phyloP scores from a whole-genome alignment of 2,888 invertebrate species.

The Sinotaia quadrata region DNA sequence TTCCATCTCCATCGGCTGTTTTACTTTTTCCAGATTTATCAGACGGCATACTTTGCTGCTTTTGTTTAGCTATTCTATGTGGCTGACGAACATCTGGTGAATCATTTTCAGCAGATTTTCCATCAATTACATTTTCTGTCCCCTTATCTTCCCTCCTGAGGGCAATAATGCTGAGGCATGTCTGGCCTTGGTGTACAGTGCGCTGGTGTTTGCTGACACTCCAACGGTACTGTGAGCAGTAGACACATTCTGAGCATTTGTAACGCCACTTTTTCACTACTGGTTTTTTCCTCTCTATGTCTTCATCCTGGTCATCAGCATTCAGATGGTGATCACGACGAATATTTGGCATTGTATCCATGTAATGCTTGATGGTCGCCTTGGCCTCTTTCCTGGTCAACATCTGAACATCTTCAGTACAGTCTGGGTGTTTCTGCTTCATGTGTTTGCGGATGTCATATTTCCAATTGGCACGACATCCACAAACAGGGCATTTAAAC shows the following conservation, averaged over 20 bases:
- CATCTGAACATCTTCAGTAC: constrained; percentile 55
- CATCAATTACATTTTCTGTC: too few relatives aligned
- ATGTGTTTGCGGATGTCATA: constrained; percentile 71
- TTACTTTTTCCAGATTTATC: background rate
- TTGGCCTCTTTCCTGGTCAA: constrained; percentile 63
- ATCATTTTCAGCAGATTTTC: background rate
- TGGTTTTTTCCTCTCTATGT: constrained; percentile 9
- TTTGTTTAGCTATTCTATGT: background rate
- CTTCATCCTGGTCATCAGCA: constrained; percentile 11
- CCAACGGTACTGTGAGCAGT: constrained; percentile 96
- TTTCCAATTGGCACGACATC: constrained; percentile 68
- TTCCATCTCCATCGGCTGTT: background rate
- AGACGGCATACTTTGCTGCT: background rate
- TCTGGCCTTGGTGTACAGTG: constrained; percentile 54
- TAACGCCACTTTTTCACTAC: constrained; percentile 75
- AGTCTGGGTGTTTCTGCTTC: constrained; percentile 42
- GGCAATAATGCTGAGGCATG: constrained; percentile 48
- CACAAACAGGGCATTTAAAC: constrained; percentile 69
- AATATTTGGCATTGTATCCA: constrained; percentile 54
- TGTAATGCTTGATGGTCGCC: constrained; percentile 62
- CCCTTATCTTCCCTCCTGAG: background rate
- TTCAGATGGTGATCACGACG: constrained; percentile 58
- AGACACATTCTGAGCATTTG: constrained; percentile 94
- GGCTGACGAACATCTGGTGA: background rate
- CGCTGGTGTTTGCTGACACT: constrained; percentile 96